phyloP scores from a whole-genome alignment of 2,888 invertebrate species.

The Thymelicus lineola region DNA sequence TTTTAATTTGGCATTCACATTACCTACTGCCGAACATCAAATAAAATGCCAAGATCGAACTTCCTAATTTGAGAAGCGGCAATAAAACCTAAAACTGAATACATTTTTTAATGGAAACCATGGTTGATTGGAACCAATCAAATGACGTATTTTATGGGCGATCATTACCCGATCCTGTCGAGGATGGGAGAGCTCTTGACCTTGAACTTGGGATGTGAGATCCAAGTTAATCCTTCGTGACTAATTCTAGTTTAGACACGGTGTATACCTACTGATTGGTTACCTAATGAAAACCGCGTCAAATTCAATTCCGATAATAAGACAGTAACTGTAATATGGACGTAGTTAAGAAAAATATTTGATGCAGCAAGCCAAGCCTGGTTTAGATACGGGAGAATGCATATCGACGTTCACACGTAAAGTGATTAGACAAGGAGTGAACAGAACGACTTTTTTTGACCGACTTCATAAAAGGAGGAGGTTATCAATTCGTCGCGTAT shows the following conservation, averaged over 20 bases:
- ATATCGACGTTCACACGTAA: slow-evolving; percentile 23
- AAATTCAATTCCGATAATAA: slow-evolving; percentile 58
- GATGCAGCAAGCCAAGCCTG: not conserved
- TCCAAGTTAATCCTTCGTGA: slow-evolving; percentile 72
- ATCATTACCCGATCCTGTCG: slow-evolving; percentile 59
- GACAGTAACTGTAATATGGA: slow-evolving; percentile 45
- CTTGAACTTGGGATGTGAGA: slow-evolving; percentile 62
- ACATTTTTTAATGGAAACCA: slow-evolving; percentile 71
- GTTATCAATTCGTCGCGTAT: too few species aligned
- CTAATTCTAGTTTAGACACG: slow-evolving; percentile 68
- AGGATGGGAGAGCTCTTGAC: slow-evolving; percentile 53
- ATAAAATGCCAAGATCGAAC: slow-evolving; percentile 19
- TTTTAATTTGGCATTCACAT: slow-evolving; percentile 8
- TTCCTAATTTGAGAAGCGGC: slow-evolving; percentile 48
- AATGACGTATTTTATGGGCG: slow-evolving; percentile 75
- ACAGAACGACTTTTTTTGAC: not conserved
- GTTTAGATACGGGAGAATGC: slow-evolving; percentile 19
- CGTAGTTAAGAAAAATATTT: slow-evolving; percentile 21
- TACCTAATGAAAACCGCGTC: slow-evolving; percentile 65
- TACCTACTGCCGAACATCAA: slow-evolving; percentile 8
- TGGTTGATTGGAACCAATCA: slow-evolving; percentile 81
- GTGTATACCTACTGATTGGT: slow-evolving; percentile 73
- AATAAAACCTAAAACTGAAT: slow-evolving; percentile 57
- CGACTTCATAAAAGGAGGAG: too few species aligned
- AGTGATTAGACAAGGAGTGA: slow-evolving; percentile 14